Percentiles rank a stretch among this genome's conserved stretches.
Evolutionary conservation across 2,797 vertebrate species (phyloP).

Genomic region (Cichlasoma orientale): DNA sequence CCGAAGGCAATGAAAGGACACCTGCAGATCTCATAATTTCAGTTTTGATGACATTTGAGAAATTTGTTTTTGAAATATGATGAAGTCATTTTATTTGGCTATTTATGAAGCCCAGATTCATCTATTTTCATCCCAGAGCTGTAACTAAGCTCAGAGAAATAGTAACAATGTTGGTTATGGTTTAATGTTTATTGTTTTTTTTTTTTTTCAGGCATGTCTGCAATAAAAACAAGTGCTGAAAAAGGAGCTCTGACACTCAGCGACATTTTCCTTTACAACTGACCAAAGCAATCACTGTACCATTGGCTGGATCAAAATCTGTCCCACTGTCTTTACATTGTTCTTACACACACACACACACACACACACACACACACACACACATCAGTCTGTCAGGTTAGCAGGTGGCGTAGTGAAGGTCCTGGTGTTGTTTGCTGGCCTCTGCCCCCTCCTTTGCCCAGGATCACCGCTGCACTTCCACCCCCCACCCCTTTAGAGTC

Average conservation of each 20-base stretch:
- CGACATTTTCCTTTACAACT: background rate
- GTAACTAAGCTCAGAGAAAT: background rate
- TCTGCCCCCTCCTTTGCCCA: slow-evolving; percentile 2
- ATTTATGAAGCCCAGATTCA: background rate
- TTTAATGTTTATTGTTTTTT: background rate
- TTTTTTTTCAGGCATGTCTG: no score
- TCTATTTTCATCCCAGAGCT: background rate
- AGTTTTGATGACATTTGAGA: background rate
- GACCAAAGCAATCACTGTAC: background rate
- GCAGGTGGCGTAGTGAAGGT: slow-evolving; percentile 38
- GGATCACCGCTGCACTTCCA: slow-evolving; percentile 2
- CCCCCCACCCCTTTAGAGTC: background rate
- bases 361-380: background rate
- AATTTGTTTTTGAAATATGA: background rate
- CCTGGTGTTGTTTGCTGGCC: slow-evolving; percentile 36
- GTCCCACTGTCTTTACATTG: background rate
- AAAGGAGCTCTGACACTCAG: background rate
- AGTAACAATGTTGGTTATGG: background rate
- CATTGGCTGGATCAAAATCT: background rate
- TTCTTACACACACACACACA: background rate
- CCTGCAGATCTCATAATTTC: background rate
- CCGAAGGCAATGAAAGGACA: background rate
- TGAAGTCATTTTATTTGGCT: background rate
- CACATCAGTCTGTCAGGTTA: background rate
- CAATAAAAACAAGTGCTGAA: background rate